phyloP scores from a whole-genome alignment of 2,113 vertebrate genomes.

The Sinocyclocheilus anophthalmus region DNA sequence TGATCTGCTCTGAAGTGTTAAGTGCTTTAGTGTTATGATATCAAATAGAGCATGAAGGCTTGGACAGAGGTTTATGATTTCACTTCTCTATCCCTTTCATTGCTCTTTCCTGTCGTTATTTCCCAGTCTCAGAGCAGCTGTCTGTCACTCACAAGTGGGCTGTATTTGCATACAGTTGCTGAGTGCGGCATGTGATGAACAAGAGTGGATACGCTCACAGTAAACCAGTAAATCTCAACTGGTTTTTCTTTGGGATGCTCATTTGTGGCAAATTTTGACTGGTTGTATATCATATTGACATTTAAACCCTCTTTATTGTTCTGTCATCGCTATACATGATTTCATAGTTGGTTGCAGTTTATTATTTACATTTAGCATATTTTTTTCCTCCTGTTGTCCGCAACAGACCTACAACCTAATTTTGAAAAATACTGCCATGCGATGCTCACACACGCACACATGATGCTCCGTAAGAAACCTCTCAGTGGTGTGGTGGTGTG shows the following conservation, averaged over 20 bases:
- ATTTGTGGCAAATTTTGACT: not conserved
- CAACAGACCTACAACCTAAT: not conserved
- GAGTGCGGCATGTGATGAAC: constrained; percentile 51
- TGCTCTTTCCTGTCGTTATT: constrained; percentile 65
- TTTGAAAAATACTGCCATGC: not conserved
- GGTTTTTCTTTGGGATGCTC: not conserved
- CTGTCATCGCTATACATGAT: not conserved
- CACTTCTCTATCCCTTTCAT: constrained; percentile 73
- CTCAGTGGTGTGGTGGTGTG: not conserved
- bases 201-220: not conserved
- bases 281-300: not conserved
- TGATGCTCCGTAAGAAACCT: no score
- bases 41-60: constrained; percentile 75
- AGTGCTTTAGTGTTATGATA: constrained; percentile 78
- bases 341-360: not conserved
- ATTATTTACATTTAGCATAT: no score
- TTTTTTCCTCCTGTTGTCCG: no score
- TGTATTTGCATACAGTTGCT: constrained; percentile 68
- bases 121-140: constrained; percentile 53
- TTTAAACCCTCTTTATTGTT: not conserved
- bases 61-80: constrained; percentile 76
- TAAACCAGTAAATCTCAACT: not conserved
- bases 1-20: constrained; percentile 65
- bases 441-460: not conserved
- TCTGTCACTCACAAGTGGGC: constrained; percentile 56